Base-by-base conservation (phyloP, 1,140 invertebrate species). In the Penaeus indicus region DNA sequence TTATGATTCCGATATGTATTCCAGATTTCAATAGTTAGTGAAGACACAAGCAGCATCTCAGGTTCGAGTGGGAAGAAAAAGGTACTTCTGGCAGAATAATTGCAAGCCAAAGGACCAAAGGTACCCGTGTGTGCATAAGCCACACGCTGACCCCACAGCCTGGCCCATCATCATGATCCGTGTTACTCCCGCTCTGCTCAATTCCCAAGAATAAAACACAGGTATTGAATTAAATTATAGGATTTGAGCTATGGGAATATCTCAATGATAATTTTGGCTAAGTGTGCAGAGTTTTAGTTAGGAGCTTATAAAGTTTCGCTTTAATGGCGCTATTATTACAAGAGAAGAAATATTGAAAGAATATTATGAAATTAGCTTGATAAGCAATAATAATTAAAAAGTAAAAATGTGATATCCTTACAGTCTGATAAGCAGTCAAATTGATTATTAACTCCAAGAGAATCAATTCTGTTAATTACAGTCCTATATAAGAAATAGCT, bases 11-110 rank as follows among this genome's bases (percentile, higher is more conserved):
- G 5, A 64, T 85, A 25, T 79, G 95, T 95, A 96, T 91, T 96
- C 95, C 72, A 95, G 95, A 91, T 92, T n/a, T 92, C 62, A 94
- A 93, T 90, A 96, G 95, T 91, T 94, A 95, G 87, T 96, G 97
- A 90, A 94, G 94, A 61, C 94, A 92, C 92, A 93, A 91, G 32
- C 22, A 85, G 72, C 60, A 67, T 84, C 79, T 85, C 72, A 60
- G 61, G 83, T 84, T 85, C 61, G 62, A 88, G 54, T 25, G 89
- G 91, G 72, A 97, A 97, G 92, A 97, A 96, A 98, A 92, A 94
- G 96, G 86, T 99, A 95, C 93, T 99, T 99, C 93, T 99, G 98
- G 98, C 98, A 99, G 92, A 99, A 99, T 92, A 99, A 99, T 93
- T 99, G 10, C 98, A 99, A 93, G 97, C 98, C 1, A 99, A 99